Percentiles rank a stretch among this genome's conserved stretches.
Conservation (phyloP, 2,113 vertebrate species). For the Oncorhynchus clarkii region DNA sequence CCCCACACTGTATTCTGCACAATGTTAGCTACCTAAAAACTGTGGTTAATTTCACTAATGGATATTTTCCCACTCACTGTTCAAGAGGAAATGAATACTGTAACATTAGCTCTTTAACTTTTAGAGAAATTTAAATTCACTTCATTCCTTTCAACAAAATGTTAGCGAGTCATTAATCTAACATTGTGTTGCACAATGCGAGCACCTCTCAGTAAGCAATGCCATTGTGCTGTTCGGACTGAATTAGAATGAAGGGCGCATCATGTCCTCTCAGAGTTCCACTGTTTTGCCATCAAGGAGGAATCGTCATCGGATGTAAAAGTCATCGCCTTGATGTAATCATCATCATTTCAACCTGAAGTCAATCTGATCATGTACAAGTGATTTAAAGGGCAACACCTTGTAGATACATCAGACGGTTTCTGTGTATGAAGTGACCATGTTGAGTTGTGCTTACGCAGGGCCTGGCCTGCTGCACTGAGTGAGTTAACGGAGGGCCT, state of each 20-base stretch:
- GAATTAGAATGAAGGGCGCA: slow-evolving; percentile 53
- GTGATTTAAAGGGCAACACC: slow-evolving; percentile 67
- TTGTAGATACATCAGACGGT: slow-evolving; percentile 61
- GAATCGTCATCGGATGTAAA: slow-evolving; percentile 65
- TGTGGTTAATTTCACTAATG: slow-evolving; percentile 99
- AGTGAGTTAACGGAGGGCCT: slow-evolving; percentile 55
- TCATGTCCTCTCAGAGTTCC: slow-evolving; percentile 57
- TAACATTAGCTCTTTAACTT: slow-evolving; percentile 99
- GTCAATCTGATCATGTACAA: slow-evolving; percentile 1
- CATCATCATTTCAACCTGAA: slow-evolving; percentile 54
- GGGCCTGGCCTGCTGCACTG: slow-evolving; percentile 13
- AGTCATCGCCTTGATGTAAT: slow-evolving; percentile 63
- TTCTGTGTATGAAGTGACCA: slow-evolving; percentile 8
- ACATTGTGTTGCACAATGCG: slow-evolving; percentile 70
- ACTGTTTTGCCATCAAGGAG: slow-evolving; percentile 55
- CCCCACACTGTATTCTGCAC: slow-evolving; percentile 96
- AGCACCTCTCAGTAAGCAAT: slow-evolving; percentile 69
- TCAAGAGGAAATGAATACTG: slow-evolving; percentile 99
- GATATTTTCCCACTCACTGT: slow-evolving; percentile 99
- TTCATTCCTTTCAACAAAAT: slow-evolving; percentile 95
- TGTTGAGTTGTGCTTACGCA: slow-evolving; percentile 44
- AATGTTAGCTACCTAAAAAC: slow-evolving; percentile 99
- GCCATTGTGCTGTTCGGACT: slow-evolving; percentile 67
- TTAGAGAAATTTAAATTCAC: slow-evolving; percentile 99
- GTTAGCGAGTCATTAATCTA: slow-evolving; percentile 93